Evolutionary conservation across 2,797 vertebrate species (phyloP).

Genomic region (Gallinago stenura): DNA sequence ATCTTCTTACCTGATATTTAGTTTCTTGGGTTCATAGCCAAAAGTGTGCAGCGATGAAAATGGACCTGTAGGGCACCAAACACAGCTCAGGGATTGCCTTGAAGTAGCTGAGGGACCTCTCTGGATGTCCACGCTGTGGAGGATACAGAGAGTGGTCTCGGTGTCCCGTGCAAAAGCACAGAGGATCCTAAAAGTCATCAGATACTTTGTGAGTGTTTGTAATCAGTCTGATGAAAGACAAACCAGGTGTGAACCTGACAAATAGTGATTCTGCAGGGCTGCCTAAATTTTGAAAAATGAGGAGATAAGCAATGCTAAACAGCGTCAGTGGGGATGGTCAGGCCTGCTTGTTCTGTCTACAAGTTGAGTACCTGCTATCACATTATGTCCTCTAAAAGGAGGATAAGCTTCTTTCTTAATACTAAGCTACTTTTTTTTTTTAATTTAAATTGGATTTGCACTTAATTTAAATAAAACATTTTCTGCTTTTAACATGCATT

Average conservation of each 20-base stretch:
- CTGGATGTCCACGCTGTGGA: too few species aligned
- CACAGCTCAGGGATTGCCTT: background rate
- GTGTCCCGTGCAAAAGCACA: background rate
- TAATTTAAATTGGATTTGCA: background rate
- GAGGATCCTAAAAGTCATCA: background rate
- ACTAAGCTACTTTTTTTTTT: background rate
- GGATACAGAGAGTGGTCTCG: background rate
- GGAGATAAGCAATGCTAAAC: background rate
- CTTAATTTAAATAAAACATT: background rate
- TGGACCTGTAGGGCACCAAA: background rate
- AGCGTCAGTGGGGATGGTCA: background rate
- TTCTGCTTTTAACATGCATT: background rate
- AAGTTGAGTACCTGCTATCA: background rate
- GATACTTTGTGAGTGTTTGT: background rate
- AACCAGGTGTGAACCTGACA: background rate
- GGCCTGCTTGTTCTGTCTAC: background rate
- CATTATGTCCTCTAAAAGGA: background rate
- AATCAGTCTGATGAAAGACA: background rate
- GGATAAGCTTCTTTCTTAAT: background rate
- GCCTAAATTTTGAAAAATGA: background rate
- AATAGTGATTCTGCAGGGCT: background rate
- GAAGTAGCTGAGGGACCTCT: background rate
- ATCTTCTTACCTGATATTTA: background rate
- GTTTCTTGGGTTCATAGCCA: background rate
- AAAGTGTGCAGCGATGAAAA: background rate